Evolutionary conservation across 2,797 vertebrate genomes (phyloP), one percentile per base, ranked within the genome.

Genomic region (Chaetophractus vellerosus): DNA sequence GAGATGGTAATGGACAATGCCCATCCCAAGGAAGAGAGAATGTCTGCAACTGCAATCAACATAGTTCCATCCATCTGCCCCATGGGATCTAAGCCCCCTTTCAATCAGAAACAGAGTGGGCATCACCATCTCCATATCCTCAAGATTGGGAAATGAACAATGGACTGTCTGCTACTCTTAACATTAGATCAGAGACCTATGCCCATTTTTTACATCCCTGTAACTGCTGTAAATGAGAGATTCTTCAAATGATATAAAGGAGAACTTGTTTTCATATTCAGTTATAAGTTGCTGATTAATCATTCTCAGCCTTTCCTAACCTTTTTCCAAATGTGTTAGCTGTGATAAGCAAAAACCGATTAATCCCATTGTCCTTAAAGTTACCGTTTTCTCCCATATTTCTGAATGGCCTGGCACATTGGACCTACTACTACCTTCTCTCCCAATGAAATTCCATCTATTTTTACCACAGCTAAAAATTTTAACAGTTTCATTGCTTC

Each of bases 381-480:
- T 55, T 57, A n/a, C 9, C 33, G 4, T 26, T 59, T 33, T 2
- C 1, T 4, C 7, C 0, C 1, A 1, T 19, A 26, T 55, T 64
- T 24, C 24, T 59, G 33, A 63, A 68, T 24, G 50, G 21, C 0
- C 64, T n/a, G 19, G 16, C 24, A 15, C 31, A 52, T 24, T 59
- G 10, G 38, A 66, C 5, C 24, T 71, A 64, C 36, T 8, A 80
- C 2, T 1, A 64, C 55, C 2, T 24, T 52, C 12, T 14, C 16
- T 83, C 59, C 38, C n/a, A 52, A 1, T 74, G 48, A 26, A 83
- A 50, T 66, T 50, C 57, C 12, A 78, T 26, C 48, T 71, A 21
- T 66, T 28, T 9, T 41, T 28, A 41, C 11, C 8, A 45, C 45
- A 45, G 45, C 8, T 45, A 45, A 45, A 50, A 61, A 11, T 0